Conservation (phyloP, 2,888 invertebrate genomes). For the Parnassius mnemosyne region DNA sequence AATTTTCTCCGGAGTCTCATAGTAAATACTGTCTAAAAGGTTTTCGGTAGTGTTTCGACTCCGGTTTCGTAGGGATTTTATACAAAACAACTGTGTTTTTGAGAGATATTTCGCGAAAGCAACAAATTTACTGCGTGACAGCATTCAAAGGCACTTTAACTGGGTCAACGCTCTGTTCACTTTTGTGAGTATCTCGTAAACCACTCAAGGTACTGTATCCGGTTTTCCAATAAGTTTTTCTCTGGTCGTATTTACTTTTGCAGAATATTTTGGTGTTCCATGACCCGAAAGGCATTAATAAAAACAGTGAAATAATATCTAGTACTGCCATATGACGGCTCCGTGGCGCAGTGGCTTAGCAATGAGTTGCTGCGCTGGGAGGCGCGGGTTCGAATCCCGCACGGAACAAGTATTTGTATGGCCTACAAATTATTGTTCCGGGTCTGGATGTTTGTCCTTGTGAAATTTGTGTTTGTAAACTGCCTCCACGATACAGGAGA, state of each 20-base stretch:
- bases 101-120: background rate
- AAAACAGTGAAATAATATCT: too few relatives aligned
- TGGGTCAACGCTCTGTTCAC: background rate
- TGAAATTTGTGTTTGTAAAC: too few relatives aligned
- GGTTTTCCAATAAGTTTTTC: background rate
- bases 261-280: too few relatives aligned
- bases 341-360: too few relatives aligned
- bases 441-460: too few relatives aligned
- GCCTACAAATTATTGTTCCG: too few relatives aligned
- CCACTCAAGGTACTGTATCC: background rate
- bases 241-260: background rate
- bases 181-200: conserved; percentile 4
- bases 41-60: background rate
- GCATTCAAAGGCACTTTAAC: conserved; percentile 5
- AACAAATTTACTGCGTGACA: conserved; percentile 10
- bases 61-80: background rate
- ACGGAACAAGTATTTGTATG: too few relatives aligned
- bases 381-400: too few relatives aligned
- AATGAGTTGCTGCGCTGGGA: too few relatives aligned
- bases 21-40: background rate
- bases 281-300: too few relatives aligned
- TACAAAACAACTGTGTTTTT: background rate
- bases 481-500: too few relatives aligned
- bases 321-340: too few relatives aligned
- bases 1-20: background rate